Evolutionary conservation across 2,113 vertebrate genomes (phyloP).

Genomic region (Pygoscelis antarcticus): DNA sequence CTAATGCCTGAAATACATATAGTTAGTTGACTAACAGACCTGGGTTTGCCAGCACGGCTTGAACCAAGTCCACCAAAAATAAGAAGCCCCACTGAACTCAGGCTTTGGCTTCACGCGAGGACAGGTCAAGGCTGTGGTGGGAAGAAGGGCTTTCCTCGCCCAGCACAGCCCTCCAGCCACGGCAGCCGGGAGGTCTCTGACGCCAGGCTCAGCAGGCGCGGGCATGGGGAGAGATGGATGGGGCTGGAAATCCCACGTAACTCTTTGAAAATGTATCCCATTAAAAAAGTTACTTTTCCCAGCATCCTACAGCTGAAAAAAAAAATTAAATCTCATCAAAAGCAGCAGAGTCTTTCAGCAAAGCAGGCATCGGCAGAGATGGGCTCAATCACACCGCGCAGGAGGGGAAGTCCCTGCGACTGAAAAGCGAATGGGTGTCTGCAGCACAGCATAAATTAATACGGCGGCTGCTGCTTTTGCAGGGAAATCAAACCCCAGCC

Average conservation of each 20-base stretch:
- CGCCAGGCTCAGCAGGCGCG: fast-evolving
- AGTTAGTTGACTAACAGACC: not conserved
- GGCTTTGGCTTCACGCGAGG: fast-evolving
- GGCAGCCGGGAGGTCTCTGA: fast-evolving
- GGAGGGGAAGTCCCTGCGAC: conserved; percentile 13
- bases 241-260: not conserved
- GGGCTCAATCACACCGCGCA: not conserved
- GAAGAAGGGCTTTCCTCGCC: not conserved
- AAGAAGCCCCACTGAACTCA: not conserved
- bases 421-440: conserved; percentile 7
- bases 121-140: not conserved
- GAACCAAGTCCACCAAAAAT: not conserved
- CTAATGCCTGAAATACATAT: not conserved
- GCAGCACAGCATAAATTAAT: conserved; percentile 52
- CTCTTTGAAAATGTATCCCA: not conserved
- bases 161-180: not conserved
- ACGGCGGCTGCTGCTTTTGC: conserved; percentile 25
- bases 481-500: conserved; percentile 46
- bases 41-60: not conserved
- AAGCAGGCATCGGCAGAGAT: conserved; percentile 19
- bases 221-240: not conserved
- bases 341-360: conserved; percentile 22
- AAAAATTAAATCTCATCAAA: conserved; percentile 32
- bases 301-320: not conserved
- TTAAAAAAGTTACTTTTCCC: not conserved